These are phyloP conservation scores for Elanoides forficatus DNA, from an alignment of 2,113 vertebrate species.

Conservation along the genomic window DNA sequence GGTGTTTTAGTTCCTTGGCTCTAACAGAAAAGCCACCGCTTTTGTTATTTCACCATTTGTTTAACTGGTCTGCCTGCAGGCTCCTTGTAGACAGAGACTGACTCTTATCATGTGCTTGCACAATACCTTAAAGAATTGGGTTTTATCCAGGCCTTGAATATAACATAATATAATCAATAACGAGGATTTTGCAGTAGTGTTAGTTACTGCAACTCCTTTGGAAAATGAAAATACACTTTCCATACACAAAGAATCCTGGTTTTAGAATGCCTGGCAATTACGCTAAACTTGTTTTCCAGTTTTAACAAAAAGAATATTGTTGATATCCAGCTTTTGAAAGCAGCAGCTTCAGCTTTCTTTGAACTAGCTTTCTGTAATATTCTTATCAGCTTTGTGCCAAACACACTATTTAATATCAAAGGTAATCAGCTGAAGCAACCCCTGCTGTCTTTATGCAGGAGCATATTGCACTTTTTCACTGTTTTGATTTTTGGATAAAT, in stretches of 20 bases:
- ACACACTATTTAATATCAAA: slow-evolving; percentile 49
- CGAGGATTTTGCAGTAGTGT: background rate
- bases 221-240: background rate
- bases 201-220: background rate
- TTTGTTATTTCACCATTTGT: background rate
- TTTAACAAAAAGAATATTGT: slow-evolving; percentile 58
- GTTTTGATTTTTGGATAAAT: slow-evolving; percentile 40
- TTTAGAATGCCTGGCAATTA: slow-evolving; percentile 15
- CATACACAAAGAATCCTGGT: background rate
- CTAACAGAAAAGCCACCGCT: background rate
- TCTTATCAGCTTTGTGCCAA: slow-evolving; percentile 39
- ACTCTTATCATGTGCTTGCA: background rate
- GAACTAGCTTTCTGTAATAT: slow-evolving; percentile 24
- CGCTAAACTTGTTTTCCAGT: slow-evolving; percentile 12
- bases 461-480: background rate
- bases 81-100: background rate
- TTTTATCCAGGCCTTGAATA: background rate
- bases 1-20: background rate
- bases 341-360: slow-evolving; percentile 25
- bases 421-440: slow-evolving; percentile 15
- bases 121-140: background rate
- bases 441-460: slow-evolving; percentile 17
- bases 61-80: background rate
- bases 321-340: background rate
- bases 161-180: background rate